Percentiles rank a stretch among this genome's conserved stretches.
Evolutionary conservation across 2,888 invertebrate species (phyloP).

Genomic region (Mongoloraphidia duomilia): DNA sequence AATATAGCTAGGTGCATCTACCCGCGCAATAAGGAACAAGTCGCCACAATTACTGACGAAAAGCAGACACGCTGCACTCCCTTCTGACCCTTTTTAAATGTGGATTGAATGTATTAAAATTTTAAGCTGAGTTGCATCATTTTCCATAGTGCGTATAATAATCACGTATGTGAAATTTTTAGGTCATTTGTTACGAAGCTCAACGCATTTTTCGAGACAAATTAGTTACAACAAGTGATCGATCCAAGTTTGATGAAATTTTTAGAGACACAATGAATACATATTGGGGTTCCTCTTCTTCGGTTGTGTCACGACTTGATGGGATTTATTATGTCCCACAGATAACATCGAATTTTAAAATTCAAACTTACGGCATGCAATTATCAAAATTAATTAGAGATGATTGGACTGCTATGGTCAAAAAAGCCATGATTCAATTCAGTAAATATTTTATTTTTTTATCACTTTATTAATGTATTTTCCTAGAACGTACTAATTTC

Average conservation of each 20-base stretch:
- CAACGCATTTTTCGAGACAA: conserved; percentile 60
- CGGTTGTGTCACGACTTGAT: conserved; percentile 15
- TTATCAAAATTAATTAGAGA: conserved; percentile 28
- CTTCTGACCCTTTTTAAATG: too few species aligned
- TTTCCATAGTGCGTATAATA: too few species aligned
- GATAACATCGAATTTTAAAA: conserved; percentile 8
- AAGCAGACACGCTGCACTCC: too few species aligned
- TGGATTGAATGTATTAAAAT: too few species aligned
- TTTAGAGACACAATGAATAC: conserved; percentile 35
- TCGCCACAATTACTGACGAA: too few species aligned
- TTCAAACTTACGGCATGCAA: conserved; percentile 9
- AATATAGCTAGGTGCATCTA: too few species aligned
- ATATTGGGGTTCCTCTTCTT: conserved; percentile 21
- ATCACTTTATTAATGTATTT: too few species aligned
- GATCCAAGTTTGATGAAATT: conserved; percentile 47
- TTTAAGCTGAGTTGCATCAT: too few species aligned
- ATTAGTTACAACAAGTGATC: conserved; percentile 49
- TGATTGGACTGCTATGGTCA: conserved; percentile 47
- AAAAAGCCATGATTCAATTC: conserved; percentile 48
- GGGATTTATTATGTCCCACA: conserved; percentile 22
- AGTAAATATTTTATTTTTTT: conserved; percentile 28
- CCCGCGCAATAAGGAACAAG: too few species aligned
- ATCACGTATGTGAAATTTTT: conserved; percentile 15
- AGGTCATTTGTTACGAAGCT: conserved; percentile 65
- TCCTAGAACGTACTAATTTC: too few species aligned